phyloP scores from a whole-genome alignment of 2,797 vertebrate genomes.

The Pipistrellus nathusii region DNA sequence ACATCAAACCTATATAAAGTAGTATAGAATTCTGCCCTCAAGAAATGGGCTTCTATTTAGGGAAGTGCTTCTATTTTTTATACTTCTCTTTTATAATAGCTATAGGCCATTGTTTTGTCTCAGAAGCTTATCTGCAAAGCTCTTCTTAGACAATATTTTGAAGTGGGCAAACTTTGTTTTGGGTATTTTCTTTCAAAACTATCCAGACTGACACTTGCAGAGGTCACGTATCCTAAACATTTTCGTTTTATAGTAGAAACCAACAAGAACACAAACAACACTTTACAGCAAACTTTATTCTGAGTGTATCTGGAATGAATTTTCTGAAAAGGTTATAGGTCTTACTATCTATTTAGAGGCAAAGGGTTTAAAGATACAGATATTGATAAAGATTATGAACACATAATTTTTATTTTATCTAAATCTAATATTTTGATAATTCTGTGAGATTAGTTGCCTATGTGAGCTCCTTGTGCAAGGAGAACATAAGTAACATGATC shows the following conservation, averaged over 20 bases:
- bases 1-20: neutral
- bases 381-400: slow-evolving; percentile 11
- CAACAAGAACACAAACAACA: neutral
- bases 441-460: neutral
- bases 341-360: neutral
- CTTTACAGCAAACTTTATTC: neutral
- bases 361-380: neutral
- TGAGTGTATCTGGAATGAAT: neutral
- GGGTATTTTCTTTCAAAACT: neutral
- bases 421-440: slow-evolving; percentile 1
- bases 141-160: neutral
- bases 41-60: neutral
- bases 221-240: neutral
- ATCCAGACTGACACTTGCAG: no score
- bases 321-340: neutral
- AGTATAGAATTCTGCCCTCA: neutral
- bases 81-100: neutral
- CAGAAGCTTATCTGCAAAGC: neutral
- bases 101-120: neutral
- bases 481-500: neutral
- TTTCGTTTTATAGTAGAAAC: slow-evolving; percentile 3
- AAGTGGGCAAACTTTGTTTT: neutral
- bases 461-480: neutral
- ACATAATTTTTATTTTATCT: neutral
- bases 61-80: neutral